phyloP scores from a whole-genome alignment of 1,140 invertebrate genomes.

The Berghia stephanieae region DNA sequence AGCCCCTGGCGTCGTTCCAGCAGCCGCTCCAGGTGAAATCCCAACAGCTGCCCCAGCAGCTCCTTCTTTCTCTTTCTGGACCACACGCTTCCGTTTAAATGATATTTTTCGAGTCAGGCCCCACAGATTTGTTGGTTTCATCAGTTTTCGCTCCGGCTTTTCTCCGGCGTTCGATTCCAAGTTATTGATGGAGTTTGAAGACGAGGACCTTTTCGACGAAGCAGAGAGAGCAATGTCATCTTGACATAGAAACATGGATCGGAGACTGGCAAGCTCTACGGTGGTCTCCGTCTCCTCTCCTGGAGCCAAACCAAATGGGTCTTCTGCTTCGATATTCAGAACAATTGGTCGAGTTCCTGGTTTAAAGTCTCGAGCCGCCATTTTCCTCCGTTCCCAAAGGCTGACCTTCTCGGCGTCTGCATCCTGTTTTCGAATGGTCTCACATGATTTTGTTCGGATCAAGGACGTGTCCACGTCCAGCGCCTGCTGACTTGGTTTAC shows the following conservation, averaged over 20 bases:
- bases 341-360: conserved; percentile 22
- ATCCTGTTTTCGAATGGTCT: background rate
- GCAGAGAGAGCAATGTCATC: conserved; percentile 9
- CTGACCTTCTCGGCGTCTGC: background rate
- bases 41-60: too few species aligned
- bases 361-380: background rate
- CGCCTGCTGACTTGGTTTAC: background rate
- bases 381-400: conserved; percentile 26
- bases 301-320: background rate
- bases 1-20: too few species aligned
- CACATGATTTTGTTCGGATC: conserved; percentile 10
- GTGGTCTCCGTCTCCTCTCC: conserved; percentile 1
- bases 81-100: conserved; percentile 15
- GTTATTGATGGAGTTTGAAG: background rate
- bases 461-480: background rate
- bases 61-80: conserved; percentile 16
- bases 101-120: conserved; percentile 24
- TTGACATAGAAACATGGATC: conserved; percentile 15
- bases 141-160: background rate
- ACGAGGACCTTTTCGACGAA: too few species aligned
- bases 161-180: background rate
- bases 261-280: conserved; percentile 5
- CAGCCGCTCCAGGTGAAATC: too few species aligned
- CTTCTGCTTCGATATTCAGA: conserved; percentile 21
- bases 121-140: conserved; percentile 31